phyloP scores from a whole-genome alignment of 2,797 vertebrate genomes.

The Ataeniobius toweri region DNA sequence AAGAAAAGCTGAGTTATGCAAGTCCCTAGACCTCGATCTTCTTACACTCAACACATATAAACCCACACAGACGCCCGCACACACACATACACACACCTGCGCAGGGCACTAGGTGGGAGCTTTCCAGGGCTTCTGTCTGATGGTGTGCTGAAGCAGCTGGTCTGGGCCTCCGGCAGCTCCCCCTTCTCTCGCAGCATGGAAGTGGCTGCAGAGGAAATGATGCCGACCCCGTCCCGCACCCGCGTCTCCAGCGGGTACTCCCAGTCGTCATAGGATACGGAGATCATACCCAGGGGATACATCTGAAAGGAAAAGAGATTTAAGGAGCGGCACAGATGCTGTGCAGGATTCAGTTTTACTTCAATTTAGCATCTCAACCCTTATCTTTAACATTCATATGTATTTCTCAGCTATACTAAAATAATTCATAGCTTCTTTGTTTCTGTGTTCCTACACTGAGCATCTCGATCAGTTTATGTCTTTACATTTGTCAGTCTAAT shows the following conservation, averaged over 20 bases:
- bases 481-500: constrained; percentile 23
- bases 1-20: constrained; percentile 63
- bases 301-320: constrained; percentile 56
- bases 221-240: constrained; percentile 91
- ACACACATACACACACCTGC: constrained; percentile 74
- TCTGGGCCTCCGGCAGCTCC: constrained; percentile 90
- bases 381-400: constrained; percentile 23
- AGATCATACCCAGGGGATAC: constrained; percentile 96
- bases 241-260: constrained; percentile 92
- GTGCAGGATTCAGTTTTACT: constrained; percentile 31
- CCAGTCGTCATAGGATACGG: constrained; percentile 95
- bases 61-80: neutral
- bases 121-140: constrained; percentile 83
- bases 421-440: constrained; percentile 28
- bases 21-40: constrained; percentile 59
- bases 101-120: constrained; percentile 79
- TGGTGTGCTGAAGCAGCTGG: constrained; percentile 90
- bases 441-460: constrained; percentile 16
- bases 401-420: constrained; percentile 24
- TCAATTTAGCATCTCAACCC: constrained; percentile 19
- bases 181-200: constrained; percentile 92
- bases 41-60: constrained; percentile 19
- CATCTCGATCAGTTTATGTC: constrained; percentile 24
- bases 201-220: constrained; percentile 90
- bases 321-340: constrained; percentile 18